Percentiles rank a stretch among this genome's conserved stretches.
These are phyloP conservation scores for Streptopelia turtur DNA, from an alignment of 2,797 vertebrate species.

Conservation along the genomic window DNA sequence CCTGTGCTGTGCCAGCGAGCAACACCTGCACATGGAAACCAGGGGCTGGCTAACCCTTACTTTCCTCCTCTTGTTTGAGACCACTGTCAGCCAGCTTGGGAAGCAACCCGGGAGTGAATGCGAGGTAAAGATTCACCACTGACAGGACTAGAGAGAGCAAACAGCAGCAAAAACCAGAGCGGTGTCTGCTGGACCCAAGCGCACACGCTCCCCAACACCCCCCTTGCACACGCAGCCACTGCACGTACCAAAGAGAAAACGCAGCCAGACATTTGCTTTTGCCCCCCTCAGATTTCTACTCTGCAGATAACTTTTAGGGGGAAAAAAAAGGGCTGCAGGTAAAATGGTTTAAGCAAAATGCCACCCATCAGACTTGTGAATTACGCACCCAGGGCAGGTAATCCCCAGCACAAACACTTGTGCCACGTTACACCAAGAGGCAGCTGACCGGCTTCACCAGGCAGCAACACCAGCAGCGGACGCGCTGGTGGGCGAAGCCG, in stretches of 20 bases:
- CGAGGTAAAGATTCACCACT: background rate
- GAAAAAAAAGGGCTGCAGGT: background rate
- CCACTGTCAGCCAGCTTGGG: background rate
- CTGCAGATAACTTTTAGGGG: background rate
- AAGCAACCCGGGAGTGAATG: background rate
- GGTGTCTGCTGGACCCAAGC: rapidly evolving
- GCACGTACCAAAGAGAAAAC: background rate
- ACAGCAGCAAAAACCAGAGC: rapidly evolving
- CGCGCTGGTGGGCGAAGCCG: background rate
- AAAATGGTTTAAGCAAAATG: background rate
- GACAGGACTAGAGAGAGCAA: background rate
- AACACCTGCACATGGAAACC: background rate
- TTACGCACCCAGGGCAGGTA: background rate
- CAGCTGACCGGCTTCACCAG: background rate
- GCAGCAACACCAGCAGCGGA: background rate
- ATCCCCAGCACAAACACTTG: background rate
- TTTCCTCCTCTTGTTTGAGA: background rate
- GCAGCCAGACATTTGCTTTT: background rate
- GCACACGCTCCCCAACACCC: rapidly evolving
- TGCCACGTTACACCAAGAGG: background rate
- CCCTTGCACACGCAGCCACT: background rate
- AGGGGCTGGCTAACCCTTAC: background rate
- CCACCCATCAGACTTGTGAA: background rate
- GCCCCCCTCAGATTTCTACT: background rate
- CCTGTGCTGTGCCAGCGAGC: background rate